Base-by-base conservation (phyloP, 2,113 vertebrate genomes). In the Nesoenas mayeri region DNA sequence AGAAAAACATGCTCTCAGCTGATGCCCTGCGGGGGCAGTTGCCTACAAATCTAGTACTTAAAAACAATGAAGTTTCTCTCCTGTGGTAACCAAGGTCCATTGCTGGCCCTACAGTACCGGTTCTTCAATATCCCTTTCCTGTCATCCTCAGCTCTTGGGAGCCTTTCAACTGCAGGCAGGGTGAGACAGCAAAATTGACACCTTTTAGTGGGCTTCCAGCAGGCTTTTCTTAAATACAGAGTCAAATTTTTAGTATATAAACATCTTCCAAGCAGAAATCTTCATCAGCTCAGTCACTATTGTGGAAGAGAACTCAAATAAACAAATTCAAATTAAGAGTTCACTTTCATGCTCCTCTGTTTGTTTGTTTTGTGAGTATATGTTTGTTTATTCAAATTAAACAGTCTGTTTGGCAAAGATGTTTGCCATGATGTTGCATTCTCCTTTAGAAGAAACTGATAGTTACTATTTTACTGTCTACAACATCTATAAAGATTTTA, bases 401-500 rank as follows among this genome's bases (percentile, higher is more conserved):
- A 74, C 57, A 53, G 24, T 26, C 79, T 91, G 60, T 82, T 92
- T 85, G 31, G 58, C 53, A 73, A 88, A 95, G 48, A 77, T 24
- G 56, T 86, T 93, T 61, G 34, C 72, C 67, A 50, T 16, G 6
- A 56, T 84, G 61, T n/a, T 91, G 25, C 57, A 69, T 62, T 40
- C 86, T 93, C 60, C 60, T 92, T 95, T 70, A 81, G 66, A 92
- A 86, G 67, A 81, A 79, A 53, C 5, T 8, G 57, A 83, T 81
- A 90, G 82, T 83, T 93, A 85, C 24, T 57, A 25, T 88, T 97
- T 96, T 95, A 92, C 69, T 94, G 44, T n/a, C 79, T 93, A 53
- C 53, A 93, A 53, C 58, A 57, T 77, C 95, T 87, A 94, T 92
- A 96, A 95, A 94, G 53, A 92, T 94, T 96, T 97, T 92, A 95